Evolutionary conservation across 1,140 invertebrate genomes (phyloP).

Genomic region (Wiebesia pumilae): DNA sequence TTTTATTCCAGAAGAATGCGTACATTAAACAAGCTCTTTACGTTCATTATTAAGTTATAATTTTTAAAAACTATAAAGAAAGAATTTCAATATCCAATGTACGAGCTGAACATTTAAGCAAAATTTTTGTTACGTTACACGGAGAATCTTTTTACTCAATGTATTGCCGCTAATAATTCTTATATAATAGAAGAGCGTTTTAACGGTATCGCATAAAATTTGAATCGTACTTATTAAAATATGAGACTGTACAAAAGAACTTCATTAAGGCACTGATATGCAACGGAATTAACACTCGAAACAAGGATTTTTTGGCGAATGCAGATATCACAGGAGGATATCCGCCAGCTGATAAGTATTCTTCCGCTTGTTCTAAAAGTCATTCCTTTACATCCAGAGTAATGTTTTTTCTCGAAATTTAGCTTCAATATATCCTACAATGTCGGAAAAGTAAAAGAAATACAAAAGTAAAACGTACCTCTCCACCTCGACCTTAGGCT

Average conservation of each 20-base stretch:
- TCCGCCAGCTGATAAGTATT: neutral
- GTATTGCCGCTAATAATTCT: neutral
- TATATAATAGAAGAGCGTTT: neutral
- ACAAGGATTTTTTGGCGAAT: neutral
- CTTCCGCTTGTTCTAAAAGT: neutral
- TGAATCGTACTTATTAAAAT: neutral
- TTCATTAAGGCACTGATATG: neutral
- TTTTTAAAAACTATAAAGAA: too few relatives aligned
- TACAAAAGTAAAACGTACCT: slow-evolving; percentile 65
- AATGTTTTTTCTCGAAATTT: neutral
- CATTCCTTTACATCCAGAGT: neutral
- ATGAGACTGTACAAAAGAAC: neutral
- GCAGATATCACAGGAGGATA: neutral
- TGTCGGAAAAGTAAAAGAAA: neutral
- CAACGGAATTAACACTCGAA: neutral
- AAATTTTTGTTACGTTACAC: too few relatives aligned
- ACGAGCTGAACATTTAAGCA: too few relatives aligned
- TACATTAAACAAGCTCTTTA: too few relatives aligned
- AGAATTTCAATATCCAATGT: too few relatives aligned
- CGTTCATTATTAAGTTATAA: too few relatives aligned
- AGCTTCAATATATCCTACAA: neutral
- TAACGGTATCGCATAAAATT: neutral
- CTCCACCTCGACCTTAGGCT: slow-evolving; percentile 89
- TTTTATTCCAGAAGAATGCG: too few relatives aligned
- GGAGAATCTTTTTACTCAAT: too few relatives aligned